Conservation (phyloP, 2,797 vertebrate species). For the Podargus strigoides region DNA sequence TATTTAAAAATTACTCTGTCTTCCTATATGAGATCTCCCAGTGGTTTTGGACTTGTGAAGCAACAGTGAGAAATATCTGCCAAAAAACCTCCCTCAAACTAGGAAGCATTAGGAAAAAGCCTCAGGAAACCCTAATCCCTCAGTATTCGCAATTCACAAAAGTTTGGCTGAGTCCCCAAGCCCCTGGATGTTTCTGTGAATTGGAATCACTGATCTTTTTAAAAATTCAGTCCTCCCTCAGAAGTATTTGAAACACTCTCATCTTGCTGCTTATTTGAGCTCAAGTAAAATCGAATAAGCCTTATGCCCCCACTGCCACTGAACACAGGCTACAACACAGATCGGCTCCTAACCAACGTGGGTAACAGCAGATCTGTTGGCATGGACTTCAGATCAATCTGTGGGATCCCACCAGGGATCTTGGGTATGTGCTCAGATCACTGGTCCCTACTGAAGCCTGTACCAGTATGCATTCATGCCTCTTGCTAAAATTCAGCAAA, state of each 20-base stretch:
- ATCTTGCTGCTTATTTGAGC: not conserved
- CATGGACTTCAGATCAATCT: not conserved
- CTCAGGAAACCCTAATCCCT: constrained; percentile 38
- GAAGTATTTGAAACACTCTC: not conserved
- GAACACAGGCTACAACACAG: not conserved
- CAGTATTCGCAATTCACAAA: constrained; percentile 8
- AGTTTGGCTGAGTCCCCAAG: constrained; percentile 9
- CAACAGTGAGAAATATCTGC: not conserved
- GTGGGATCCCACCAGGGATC: not conserved
- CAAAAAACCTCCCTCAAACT: not conserved
- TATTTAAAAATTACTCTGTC: not conserved
- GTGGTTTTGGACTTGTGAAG: not conserved
- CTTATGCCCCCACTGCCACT: not conserved
- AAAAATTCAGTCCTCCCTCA: not conserved
- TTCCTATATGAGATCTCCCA: not conserved
- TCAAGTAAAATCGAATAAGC: not conserved
- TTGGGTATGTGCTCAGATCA: not conserved
- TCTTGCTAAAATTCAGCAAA: not conserved
- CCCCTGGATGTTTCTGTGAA: not conserved
- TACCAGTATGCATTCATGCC: not conserved
- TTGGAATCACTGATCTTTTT: not conserved
- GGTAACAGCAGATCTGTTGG: not conserved
- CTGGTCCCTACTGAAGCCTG: not conserved
- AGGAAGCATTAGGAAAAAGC: constrained; percentile 26
- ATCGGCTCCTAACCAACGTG: not conserved